Evolutionary conservation across 30 jellyfish, hydroid and myxozoan species (phyloP), one percentile per base, ranked within the genome.

Genomic region (Rhopilema esculentum): DNA sequence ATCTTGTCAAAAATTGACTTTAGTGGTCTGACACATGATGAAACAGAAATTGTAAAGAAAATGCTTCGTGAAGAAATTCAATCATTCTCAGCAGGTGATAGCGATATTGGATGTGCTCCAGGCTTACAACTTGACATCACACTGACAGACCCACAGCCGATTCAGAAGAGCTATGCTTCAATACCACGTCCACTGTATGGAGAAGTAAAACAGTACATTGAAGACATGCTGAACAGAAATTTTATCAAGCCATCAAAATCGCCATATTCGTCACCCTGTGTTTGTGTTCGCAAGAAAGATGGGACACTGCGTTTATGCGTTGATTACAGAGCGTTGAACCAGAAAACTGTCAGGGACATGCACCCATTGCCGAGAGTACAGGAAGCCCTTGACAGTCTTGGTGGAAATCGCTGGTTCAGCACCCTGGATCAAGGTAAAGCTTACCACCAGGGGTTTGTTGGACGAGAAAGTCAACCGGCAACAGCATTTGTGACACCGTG

Each of bases 391-490:
- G 89, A 63, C 21, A 74, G 68, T 66, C 51, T 75, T 16, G 89
- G 89, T 25, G 94, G 83, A 12, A 85, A 87, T 62, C 21, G 62
- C 16, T 88, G 92, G 96, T 88, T 88, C 62, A 23, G 79, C 68
- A n/a, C 72, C 24, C 79, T 88, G 49, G 96, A 78, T 40, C 92
- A 78, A 70, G 88, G 88, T 8, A 77, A 69, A 33, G 92, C 96
- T 32, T 78, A 88, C 74, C 92, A 79, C 88, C 92, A 88, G 79
- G 92, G 92, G 22, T 88, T 78, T 79, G 91, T 82, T 4, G 83
- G 84, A 21, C 76, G 62, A 32, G 97, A 83, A 26, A 26, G 28
- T 82, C 75, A 86, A 26, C 57, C 75, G 61, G 61, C 27, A 49
- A 83, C 88, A 18, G 61, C 90, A 33, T n/a, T n/a, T n/a, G n/a